Percentiles rank a stretch among this genome's conserved stretches.
Conservation (phyloP, 2,113 vertebrate species). For the Arothron firmamentum region DNA sequence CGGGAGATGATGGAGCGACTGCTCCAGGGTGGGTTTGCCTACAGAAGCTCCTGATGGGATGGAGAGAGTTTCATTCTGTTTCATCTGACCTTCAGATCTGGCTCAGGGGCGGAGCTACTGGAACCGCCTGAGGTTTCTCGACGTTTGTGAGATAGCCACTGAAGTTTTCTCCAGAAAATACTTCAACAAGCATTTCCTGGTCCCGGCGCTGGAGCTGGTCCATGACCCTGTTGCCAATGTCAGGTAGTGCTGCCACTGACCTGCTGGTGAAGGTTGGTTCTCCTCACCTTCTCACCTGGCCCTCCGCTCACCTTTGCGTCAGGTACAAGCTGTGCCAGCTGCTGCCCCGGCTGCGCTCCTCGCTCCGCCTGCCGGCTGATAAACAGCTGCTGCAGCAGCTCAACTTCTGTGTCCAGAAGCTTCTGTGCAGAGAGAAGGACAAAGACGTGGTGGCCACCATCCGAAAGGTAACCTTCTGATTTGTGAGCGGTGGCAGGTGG, state of each 20-base stretch:
- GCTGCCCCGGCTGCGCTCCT: slow-evolving; percentile 87
- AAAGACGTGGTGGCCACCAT: slow-evolving; percentile 89
- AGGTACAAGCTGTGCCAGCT: slow-evolving; percentile 85
- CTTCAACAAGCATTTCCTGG: slow-evolving; percentile 92
- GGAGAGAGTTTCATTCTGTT: neutral
- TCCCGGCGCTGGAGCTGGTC: slow-evolving; percentile 87
- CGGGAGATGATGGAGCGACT: slow-evolving; percentile 89
- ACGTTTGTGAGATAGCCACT: slow-evolving; percentile 91
- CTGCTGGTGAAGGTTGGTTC: neutral
- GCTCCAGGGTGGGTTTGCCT: slow-evolving; percentile 81
- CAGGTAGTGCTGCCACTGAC: slow-evolving; percentile 73
- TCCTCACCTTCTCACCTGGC: neutral
- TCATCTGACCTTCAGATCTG: slow-evolving; percentile 75
- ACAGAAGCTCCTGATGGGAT: neutral
- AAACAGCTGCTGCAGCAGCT: slow-evolving; percentile 91
- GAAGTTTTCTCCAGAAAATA: slow-evolving; percentile 94
- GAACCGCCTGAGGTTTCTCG: slow-evolving; percentile 91
- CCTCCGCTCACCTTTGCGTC: neutral
- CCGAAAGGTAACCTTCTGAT: slow-evolving; percentile 77
- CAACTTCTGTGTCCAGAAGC: slow-evolving; percentile 87
- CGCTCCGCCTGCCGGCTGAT: slow-evolving; percentile 84
- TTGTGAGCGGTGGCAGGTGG: neutral
- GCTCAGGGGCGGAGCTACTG: slow-evolving; percentile 93
- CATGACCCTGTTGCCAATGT: slow-evolving; percentile 93
- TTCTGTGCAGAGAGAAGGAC: slow-evolving; percentile 91